Evolutionary conservation across 1,140 invertebrate genomes (phyloP), one percentile per base, ranked within the genome.

Genomic region (Calliphora vicina): DNA sequence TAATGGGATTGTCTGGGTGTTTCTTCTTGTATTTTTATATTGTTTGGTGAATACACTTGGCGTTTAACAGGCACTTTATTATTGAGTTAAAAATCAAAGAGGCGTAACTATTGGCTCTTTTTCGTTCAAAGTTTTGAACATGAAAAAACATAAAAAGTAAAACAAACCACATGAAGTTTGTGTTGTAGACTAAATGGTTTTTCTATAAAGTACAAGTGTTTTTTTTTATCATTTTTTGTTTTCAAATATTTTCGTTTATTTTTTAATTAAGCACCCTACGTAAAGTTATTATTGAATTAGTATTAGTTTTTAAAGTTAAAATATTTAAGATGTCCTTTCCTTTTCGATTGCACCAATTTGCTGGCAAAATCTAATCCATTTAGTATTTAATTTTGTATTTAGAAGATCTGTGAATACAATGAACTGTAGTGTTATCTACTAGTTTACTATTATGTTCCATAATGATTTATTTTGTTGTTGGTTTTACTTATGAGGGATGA

Each of bases 21-120:
- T 67, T 25, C 61, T 67, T 67, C n/a, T 6, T 12, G n/a, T 67
- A 17, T 25, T 67, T 67, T 9, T 20, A 57, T 57, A n/a, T 57
- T 57, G n/a, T 67, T 67, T 67, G 50, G 15, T n/a, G 20, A 67
- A 67, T 67, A 67, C 61, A 67, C 61, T 67, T 67, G 61, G 61
- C 61, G 61, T 67, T 67, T 67, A 67, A 67, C 61, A 67, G 61
- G 61, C 20, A 67, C 61, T 67, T 67, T 67, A 10, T 67, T 67
- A 67, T 67, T 67, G 20, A 67, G 61, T 67, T 67, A 67, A 67
- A 67, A 67, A 67, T 67, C 61, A 67, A 67, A 67, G 61, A 67
- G 61, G 61, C 61, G 61, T 67, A 67, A 67, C 61, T 67, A 67
- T 67, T 67, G 61, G 61, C 61, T 50, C n/a, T 67, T 67, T 67